Percentiles rank a stretch among this genome's conserved stretches.
Evolutionary conservation across 2,113 vertebrate genomes (phyloP).

Genomic region (Piaya cayana): DNA sequence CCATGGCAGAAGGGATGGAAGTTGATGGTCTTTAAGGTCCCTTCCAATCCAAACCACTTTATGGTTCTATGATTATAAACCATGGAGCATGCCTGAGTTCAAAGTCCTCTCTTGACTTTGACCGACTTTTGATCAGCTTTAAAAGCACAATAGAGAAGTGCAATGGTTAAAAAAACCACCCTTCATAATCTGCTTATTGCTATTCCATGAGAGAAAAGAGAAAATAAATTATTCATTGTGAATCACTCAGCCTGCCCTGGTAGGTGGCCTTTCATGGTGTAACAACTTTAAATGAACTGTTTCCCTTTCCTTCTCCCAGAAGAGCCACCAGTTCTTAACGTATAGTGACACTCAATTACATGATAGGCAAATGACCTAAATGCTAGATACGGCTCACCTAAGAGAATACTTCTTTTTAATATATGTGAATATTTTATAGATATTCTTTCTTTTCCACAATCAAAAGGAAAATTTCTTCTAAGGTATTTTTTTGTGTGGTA

Average conservation of each 20-base stretch:
- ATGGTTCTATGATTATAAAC: not conserved
- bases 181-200: not conserved
- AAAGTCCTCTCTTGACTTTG: not conserved
- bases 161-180: not conserved
- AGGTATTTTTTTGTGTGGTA: not conserved
- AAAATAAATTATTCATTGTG: conserved; percentile 45
- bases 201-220: not conserved
- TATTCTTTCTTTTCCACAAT: not conserved
- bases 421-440: conserved; percentile 26
- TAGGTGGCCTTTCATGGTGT: not conserved
- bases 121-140: not conserved
- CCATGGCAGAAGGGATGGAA: too few relatives aligned
- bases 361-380: conserved; percentile 46
- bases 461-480: not conserved
- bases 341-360: not conserved
- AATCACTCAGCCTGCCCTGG: conserved; percentile 6
- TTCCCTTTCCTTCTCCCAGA: not conserved
- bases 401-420: not conserved
- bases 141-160: not conserved
- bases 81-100: not conserved
- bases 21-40: too few relatives aligned
- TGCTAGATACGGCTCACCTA: not conserved
- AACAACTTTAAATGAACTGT: conserved; percentile 1
- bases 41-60: too few relatives aligned
- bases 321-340: not conserved